Conservation (phyloP, 1,140 invertebrate species). For the Artemia franciscana region DNA sequence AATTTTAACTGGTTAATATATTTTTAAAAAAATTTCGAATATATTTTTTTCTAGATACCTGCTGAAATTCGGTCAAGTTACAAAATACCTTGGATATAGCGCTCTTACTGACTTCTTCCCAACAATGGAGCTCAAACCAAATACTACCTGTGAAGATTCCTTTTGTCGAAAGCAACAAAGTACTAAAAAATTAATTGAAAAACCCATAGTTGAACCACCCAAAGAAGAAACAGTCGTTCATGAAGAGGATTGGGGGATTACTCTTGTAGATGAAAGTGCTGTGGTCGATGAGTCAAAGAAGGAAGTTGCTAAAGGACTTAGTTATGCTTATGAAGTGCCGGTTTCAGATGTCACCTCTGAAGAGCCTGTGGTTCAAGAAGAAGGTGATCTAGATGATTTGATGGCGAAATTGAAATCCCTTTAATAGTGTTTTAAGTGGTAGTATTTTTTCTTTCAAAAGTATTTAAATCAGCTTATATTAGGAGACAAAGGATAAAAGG, state of each 20-base stretch:
- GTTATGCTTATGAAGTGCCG: background rate
- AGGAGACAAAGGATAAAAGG: too few species aligned
- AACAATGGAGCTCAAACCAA: conserved; percentile 72
- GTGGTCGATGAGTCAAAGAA: conserved; percentile 15
- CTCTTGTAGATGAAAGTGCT: conserved; percentile 38
- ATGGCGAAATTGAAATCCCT: conserved; percentile 73
- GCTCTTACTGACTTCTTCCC: conserved; percentile 93
- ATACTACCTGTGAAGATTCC: conserved; percentile 67
- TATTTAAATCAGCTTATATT: too few species aligned
- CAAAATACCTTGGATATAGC: conserved; percentile 86
- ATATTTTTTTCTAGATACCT: conserved; percentile 34
- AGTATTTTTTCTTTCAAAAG: too few species aligned
- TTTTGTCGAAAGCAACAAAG: conserved; percentile 34
- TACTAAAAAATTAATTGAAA: conserved; percentile 18
- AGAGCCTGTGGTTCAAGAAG: conserved; percentile 20
- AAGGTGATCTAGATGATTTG: conserved; percentile 50
- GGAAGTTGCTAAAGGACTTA: background rate
- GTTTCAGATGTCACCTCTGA: background rate
- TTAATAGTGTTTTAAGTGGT: conserved; percentile 14
- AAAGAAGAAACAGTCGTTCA: conserved; percentile 37
- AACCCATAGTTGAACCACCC: conserved; percentile 16
- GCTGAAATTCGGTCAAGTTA: conserved; percentile 68
- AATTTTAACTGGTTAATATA: too few species aligned
- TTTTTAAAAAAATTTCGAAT: too few species aligned
- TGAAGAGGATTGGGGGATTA: conserved; percentile 76